Evolutionary conservation across 2,797 vertebrate species (phyloP).

Genomic region (Pseudochaenichthys georgianus): DNA sequence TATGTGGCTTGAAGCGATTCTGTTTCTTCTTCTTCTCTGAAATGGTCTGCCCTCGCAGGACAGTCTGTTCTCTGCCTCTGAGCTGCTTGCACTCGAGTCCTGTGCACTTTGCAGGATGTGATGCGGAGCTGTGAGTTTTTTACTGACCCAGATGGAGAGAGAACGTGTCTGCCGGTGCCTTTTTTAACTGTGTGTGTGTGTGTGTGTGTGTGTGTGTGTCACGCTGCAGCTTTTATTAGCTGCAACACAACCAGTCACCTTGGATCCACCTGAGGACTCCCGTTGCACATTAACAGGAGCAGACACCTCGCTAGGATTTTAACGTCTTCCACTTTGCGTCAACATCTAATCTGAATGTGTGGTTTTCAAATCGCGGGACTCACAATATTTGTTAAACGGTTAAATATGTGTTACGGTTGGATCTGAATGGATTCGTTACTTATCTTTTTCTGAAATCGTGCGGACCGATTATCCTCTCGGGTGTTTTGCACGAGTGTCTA

Average conservation of each 20-base stretch:
- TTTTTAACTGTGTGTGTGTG: too few species aligned
- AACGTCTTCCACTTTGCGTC: not conserved
- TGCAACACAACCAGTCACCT: slow-evolving; percentile 46
- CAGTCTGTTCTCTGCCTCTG: slow-evolving; percentile 39
- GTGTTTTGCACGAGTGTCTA: not conserved
- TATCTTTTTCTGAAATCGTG: too few species aligned
- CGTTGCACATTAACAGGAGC: slow-evolving; percentile 5
- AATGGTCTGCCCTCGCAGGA: slow-evolving; percentile 10
- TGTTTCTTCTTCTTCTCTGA: not conserved
- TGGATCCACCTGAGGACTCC: slow-evolving; percentile 33
- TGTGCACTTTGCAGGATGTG: slow-evolving; percentile 6
- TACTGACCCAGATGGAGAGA: slow-evolving; percentile 52
- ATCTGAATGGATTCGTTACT: too few species aligned
- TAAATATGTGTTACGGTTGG: too few species aligned
- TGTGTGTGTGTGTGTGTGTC: too few species aligned
- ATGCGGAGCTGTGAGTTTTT: slow-evolving; percentile 5
- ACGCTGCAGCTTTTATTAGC: slow-evolving; percentile 9
- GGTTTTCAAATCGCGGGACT: too few species aligned
- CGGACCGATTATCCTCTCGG: not conserved
- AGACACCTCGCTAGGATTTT: slow-evolving; percentile 1
- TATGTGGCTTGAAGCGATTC: slow-evolving; percentile 1
- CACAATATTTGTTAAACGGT: too few species aligned
- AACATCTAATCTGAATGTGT: too few species aligned
- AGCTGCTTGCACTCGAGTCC: slow-evolving; percentile 6
- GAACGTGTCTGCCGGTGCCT: not conserved